These are phyloP conservation scores for Amphipoea lucens DNA, from an alignment of 2,888 invertebrate species.

Conservation along the genomic window DNA sequence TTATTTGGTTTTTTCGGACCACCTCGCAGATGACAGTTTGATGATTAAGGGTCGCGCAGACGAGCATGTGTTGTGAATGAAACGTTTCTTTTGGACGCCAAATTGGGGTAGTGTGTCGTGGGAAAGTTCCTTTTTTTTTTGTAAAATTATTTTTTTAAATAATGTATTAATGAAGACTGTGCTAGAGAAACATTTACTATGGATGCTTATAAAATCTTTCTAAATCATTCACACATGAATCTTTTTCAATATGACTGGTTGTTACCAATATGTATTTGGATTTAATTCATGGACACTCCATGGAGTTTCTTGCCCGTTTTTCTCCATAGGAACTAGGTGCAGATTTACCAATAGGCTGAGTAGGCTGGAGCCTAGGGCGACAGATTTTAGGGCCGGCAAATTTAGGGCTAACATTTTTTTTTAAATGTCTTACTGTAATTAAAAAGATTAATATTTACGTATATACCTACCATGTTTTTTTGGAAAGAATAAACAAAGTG, in stretches of 20 bases:
- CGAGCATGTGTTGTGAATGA: conserved; percentile 72
- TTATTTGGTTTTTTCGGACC: conserved; percentile 75
- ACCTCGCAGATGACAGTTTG: conserved; percentile 72
- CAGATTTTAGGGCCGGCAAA: no score
- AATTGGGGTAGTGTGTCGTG: conserved; percentile 66
- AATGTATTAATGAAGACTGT: background rate
- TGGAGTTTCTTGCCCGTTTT: background rate
- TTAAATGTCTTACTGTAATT: no score
- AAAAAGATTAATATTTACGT: no score
- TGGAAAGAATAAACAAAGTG: no score
- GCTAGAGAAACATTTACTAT: background rate
- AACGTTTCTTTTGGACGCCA: conserved; percentile 55
- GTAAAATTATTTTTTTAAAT: background rate
- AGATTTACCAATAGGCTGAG: no score
- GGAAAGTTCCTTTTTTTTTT: conserved; percentile 43
- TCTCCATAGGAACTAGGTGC: background rate
- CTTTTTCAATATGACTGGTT: background rate
- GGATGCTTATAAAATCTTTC: no score
- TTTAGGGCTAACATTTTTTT: no score
- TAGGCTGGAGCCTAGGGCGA: no score
- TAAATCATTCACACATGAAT: background rate
- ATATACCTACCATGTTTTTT: no score
- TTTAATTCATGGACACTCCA: background rate
- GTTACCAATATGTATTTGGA: background rate
- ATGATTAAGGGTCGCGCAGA: conserved; percentile 74